Evolutionary conservation across 2,797 vertebrate species (phyloP), one percentile per base, ranked within the genome.

Genomic region (Notolabrus celidotus): DNA sequence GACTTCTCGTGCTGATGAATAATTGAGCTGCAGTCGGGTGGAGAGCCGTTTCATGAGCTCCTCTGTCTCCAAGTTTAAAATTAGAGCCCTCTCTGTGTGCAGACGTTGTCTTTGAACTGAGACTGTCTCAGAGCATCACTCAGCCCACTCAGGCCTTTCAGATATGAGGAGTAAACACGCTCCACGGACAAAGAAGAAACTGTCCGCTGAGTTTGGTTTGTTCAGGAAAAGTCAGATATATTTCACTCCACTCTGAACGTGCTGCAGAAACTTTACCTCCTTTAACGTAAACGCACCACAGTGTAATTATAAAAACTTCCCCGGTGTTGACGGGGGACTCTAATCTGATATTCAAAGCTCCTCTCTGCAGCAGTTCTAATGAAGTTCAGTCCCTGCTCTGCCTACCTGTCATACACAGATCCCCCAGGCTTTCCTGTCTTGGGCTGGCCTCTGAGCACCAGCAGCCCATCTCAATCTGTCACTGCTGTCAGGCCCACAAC

Each of bases 1-100:
- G 89, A 89, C 86, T 91, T 89, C 83, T 88, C 80, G 85, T 79
- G 69, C 75, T 73, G 83, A 92, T 93, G 88, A 94, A 94, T 94
- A 92, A 94, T 93, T 92, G 82, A 93, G 84, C 71, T 83, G 82
- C 69, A 89, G 89, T 88, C 80, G 79, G 80, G 83, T 78, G 20
- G 79, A 84, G 82, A 88, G 85, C 84, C 57, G 85, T 87, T 91
- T 91, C 87, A 85, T 76, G 83, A 90, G 89, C 76, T 77, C 80
- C 83, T 86, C 87, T 85, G 85, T 92, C 86, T 93, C 90, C 60
- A 56, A 89, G 91, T 91, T 36, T 92, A 92, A 93, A 93, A 89
- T 89, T 88, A 90, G 85, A 85, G 74, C 68, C 75, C 87, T 85
- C 71, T 85, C 76, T 86, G 78, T 58, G 58, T 52, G 77, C 81